These are phyloP conservation scores for Epicauta chinensis DNA, from an alignment of 1,140 invertebrate genomes.

Conservation along the genomic window DNA sequence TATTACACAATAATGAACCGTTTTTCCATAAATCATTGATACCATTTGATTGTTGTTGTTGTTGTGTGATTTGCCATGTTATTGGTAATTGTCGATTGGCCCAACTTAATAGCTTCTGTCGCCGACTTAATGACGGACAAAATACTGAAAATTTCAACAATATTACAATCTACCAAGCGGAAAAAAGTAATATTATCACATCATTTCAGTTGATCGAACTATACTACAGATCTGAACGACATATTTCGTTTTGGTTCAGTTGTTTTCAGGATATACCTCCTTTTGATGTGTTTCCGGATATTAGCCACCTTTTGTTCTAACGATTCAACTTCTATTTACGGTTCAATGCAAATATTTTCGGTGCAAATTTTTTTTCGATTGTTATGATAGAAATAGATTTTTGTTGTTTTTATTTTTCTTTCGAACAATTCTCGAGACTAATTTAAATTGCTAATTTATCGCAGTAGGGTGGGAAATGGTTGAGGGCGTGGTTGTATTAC, in stretches of 20 bases:
- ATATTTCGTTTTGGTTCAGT: constrained; percentile 1
- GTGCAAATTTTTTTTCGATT: not conserved
- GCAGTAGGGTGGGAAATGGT: not conserved
- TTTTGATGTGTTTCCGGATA: constrained; percentile 11
- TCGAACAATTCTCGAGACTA: too few species aligned
- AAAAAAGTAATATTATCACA: not conserved
- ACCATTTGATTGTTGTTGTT: constrained; percentile 26
- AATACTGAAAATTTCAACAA: constrained; percentile 30
- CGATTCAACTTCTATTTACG: not conserved
- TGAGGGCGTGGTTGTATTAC: not conserved
- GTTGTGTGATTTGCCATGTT: constrained; percentile 28
- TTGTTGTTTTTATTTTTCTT: too few species aligned
- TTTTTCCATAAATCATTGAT: constrained; percentile 47
- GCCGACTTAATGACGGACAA: constrained; percentile 33
- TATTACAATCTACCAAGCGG: not conserved
- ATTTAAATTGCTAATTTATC: not conserved
- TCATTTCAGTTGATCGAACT: constrained; percentile 1
- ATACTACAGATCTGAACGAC: constrained; percentile 1
- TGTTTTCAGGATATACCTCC: constrained; percentile 6
- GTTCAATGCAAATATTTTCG: not conserved
- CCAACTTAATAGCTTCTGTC: constrained; percentile 35
- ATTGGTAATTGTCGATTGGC: constrained; percentile 27
- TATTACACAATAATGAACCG: constrained; percentile 51
- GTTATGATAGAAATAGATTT: not conserved
- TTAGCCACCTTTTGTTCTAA: constrained; percentile 5